A percentile compares a stretch with the other conserved stretches of the same genome.
These are phyloP conservation scores for Megaceryle alcyon DNA, from an alignment of 2,797 vertebrate species.

Conservation along the genomic window DNA sequence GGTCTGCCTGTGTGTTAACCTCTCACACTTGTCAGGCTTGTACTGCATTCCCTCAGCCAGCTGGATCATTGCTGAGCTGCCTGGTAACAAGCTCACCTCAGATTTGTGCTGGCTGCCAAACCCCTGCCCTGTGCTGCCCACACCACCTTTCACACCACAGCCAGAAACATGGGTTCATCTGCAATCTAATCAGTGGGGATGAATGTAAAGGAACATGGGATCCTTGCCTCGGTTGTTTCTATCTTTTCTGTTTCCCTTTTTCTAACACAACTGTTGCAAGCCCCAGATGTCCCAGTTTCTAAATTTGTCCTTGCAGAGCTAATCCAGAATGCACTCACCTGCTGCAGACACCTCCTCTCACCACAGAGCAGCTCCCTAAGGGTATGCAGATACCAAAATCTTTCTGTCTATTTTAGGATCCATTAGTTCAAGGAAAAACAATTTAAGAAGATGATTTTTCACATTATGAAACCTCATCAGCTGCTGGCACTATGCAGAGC, in stretches of 20 bases:
- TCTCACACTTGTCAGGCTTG: background rate
- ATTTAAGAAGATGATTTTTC: background rate
- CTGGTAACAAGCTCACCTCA: background rate
- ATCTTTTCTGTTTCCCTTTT: background rate
- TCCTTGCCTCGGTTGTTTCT: background rate
- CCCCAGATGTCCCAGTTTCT: background rate
- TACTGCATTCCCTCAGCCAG: background rate
- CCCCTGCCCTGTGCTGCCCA: background rate
- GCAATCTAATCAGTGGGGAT: background rate
- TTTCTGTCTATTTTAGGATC: background rate
- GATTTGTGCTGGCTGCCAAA: background rate
- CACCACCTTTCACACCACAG: rapidly evolving
- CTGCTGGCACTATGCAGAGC: background rate
- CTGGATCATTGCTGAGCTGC: background rate
- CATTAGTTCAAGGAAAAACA: background rate
- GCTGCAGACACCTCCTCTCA: background rate
- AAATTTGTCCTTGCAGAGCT: background rate
- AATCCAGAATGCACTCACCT: background rate
- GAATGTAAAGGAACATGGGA: background rate
- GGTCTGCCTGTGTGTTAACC: background rate
- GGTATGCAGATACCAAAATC: background rate
- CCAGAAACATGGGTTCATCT: background rate
- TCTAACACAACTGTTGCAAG: background rate
- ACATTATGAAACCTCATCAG: background rate
- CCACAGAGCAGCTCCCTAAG: background rate